Conservation (phyloP, 1,140 invertebrate species). For the Semibalanus balanoides region DNA sequence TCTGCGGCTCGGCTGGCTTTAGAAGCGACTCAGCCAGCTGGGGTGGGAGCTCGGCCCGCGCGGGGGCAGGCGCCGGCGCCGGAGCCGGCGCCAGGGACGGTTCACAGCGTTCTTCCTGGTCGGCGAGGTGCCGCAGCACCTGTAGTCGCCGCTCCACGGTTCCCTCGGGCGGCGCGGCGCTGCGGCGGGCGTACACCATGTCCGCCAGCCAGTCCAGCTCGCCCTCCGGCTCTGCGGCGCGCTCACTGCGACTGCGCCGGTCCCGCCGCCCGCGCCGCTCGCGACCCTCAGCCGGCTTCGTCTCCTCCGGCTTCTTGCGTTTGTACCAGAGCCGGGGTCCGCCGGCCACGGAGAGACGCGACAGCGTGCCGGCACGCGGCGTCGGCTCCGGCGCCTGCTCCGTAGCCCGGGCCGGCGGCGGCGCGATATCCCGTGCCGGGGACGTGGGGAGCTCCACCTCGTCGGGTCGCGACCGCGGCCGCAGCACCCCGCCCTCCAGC, state of each 20-base stretch:
- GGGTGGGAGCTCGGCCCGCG: no score
- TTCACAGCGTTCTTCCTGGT: background rate
- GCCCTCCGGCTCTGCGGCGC: background rate
- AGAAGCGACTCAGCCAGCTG: no score
- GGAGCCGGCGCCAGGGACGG: no score
- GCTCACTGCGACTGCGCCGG: background rate
- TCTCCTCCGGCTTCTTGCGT: background rate
- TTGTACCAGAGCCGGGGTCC: background rate
- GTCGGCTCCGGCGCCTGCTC: background rate
- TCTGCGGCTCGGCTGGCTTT: no score
- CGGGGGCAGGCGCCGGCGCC: no score
- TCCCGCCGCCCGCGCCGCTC: background rate
- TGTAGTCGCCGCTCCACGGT: background rate
- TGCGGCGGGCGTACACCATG: background rate
- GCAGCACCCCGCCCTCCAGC: background rate
- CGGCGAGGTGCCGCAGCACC: background rate
- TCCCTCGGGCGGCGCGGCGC: background rate
- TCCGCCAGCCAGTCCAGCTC: slow-evolving; percentile 5
- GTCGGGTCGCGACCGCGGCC: background rate
- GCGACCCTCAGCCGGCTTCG: background rate
- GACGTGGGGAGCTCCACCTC: background rate
- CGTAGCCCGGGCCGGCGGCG: no score
- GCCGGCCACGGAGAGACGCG: background rate
- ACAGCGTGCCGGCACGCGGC: background rate
- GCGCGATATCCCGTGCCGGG: no score